Percentiles rank a stretch among this genome's conserved stretches.
phyloP scores from a whole-genome alignment of 35 echinoderm and acorn worm species.

The Stichopus chloronotus region DNA sequence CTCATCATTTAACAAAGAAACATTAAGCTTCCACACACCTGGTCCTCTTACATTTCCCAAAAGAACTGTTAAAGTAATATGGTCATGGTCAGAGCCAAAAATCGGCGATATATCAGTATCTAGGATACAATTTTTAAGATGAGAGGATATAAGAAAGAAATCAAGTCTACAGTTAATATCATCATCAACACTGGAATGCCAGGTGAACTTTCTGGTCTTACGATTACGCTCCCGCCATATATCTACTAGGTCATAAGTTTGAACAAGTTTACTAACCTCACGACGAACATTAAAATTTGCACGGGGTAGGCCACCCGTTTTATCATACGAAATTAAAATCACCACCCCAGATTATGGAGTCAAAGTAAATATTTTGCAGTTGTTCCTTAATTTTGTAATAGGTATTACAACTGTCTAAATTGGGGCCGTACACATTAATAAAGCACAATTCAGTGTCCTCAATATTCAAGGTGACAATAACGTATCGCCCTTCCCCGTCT shows the following conservation, averaged over 20 bases:
- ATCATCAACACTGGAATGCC: constrained; percentile 14
- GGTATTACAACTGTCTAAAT: constrained; percentile 19
- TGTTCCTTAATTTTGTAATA: not conserved
- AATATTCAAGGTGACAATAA: constrained; percentile 5
- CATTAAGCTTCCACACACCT: constrained; percentile 11
- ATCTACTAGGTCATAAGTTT: too few species aligned
- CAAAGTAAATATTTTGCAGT: too few species aligned
- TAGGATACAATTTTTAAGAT: too few species aligned
- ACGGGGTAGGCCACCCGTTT: too few species aligned
- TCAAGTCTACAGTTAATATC: constrained; percentile 25
- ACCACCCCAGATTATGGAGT: too few species aligned
- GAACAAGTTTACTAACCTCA: too few species aligned
- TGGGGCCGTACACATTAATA: not conserved
- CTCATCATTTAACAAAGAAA: too few species aligned
- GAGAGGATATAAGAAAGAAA: too few species aligned
- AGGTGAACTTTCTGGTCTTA: constrained; percentile 5
- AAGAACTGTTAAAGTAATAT: not conserved
- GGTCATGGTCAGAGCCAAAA: too few species aligned
- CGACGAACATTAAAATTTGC: too few species aligned
- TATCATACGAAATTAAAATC: too few species aligned
- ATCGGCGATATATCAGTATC: too few species aligned
- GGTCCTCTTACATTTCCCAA: not conserved
- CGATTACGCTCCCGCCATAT: constrained; percentile 16
- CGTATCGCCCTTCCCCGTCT: not conserved
- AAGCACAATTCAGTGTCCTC: constrained; percentile 1